Base-by-base conservation (phyloP, 2,888 invertebrate genomes). In the Polia nebulosa region DNA sequence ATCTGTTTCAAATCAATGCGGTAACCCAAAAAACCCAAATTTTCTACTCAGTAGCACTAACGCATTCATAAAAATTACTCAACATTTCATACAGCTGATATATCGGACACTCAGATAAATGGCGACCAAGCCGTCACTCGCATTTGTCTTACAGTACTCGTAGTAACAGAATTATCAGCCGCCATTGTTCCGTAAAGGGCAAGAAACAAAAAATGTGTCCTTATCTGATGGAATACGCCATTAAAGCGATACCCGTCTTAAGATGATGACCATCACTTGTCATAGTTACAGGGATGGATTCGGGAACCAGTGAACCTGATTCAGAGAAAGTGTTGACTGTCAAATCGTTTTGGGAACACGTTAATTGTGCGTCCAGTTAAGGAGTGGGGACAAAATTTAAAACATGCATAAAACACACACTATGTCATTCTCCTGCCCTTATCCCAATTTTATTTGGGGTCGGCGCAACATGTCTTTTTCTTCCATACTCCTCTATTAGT, bases 261-360 rank as follows among this genome's bases (percentile, higher is more conserved):
- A 88, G 83, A 87, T 90, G 86, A 90, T 87, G 89, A 87, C 87
- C 90, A 89, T 90, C 90, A 88, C 90, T 88, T 89, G 90, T 89
- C 91, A 85, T 87, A 82, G 85, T 71, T 75, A 71, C 84, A 81
- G 83, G 71, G 76, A 76, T 20, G 87, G 78, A 82, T 59, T 80
- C 62, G 52, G n/a, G n/a, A n/a, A n/a, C n/a, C n/a, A n/a, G n/a
- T n/a, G n/a, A n/a, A n/a, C n/a, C n/a, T n/a, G n/a, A n/a, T n/a
- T n/a, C n/a, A n/a, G n/a, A n/a, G n/a, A n/a, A n/a, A n/a, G n/a
- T n/a, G n/a, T n/a, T n/a, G n/a, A n/a, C n/a, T n/a, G n/a, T n/a
- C n/a, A n/a, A n/a, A n/a, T n/a, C n/a, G n/a, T n/a, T n/a, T n/a
- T n/a, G n/a, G n/a, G n/a, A n/a, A n/a, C n/a, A n/a, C n/a, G n/a